Conservation (phyloP, 2,797 vertebrate genomes). For the Microctenopoma stevenorrisi region DNA sequence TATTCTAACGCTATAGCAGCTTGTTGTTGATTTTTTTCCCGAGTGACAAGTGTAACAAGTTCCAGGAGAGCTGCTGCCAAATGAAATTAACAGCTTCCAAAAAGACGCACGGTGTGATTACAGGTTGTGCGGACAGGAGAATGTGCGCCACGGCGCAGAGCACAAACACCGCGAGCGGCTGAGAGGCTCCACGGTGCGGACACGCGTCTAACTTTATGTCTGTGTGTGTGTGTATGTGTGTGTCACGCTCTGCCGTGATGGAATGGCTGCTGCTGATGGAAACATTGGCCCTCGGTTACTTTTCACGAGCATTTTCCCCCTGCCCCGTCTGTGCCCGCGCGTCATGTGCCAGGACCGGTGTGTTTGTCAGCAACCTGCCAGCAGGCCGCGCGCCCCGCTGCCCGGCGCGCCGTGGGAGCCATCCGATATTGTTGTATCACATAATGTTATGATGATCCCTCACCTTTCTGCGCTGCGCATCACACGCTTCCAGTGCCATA, state of each 20-base stretch:
- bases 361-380: constrained; percentile 78
- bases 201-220: background rate
- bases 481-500: constrained; percentile 9
- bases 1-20: constrained; percentile 15
- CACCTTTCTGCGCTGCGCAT: constrained; percentile 28
- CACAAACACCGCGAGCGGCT: background rate
- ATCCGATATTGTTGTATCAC: constrained; percentile 66
- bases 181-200: background rate
- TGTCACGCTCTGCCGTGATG: constrained; percentile 37
- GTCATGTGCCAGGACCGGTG: constrained; percentile 78
- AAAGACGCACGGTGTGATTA: constrained; percentile 57
- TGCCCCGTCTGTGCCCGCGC: constrained; percentile 65
- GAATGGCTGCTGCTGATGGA: constrained; percentile 40
- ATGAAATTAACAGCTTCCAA: constrained; percentile 50
- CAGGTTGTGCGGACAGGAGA: constrained; percentile 56
- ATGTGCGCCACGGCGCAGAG: constrained; percentile 23
- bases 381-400: constrained; percentile 79
- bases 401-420: constrained; percentile 75
- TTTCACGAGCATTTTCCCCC: constrained; percentile 42
- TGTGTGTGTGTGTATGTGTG: background rate
- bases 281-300: constrained; percentile 27
- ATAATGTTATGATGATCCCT: constrained; percentile 43
- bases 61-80: constrained; percentile 47
- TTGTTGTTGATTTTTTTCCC: constrained; percentile 32
- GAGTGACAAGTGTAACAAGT: constrained; percentile 43